Evolutionary conservation across 2,113 vertebrate genomes (phyloP).

Genomic region (Oreochromis niloticus): DNA sequence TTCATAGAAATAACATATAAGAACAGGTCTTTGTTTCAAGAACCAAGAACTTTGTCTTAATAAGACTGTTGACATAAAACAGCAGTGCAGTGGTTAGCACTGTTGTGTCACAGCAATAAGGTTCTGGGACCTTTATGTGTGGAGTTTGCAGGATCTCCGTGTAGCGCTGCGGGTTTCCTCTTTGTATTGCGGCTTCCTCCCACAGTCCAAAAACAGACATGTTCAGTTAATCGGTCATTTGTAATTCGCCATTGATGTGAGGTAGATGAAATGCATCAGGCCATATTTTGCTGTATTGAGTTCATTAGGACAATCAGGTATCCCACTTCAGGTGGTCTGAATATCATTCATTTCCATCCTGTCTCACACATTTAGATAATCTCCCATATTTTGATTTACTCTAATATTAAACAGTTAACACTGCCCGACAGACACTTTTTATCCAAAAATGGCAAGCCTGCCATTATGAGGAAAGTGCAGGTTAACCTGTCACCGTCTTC

Average conservation of each 20-base stretch:
- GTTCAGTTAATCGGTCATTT: background rate
- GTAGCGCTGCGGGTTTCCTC: background rate
- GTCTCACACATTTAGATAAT: background rate
- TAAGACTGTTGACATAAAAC: background rate
- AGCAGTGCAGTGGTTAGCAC: background rate
- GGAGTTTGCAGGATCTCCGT: background rate
- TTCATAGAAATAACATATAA: background rate
- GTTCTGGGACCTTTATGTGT: background rate
- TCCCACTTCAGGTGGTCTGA: background rate
- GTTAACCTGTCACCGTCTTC: background rate
- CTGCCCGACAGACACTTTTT: background rate
- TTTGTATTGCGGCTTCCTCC: background rate
- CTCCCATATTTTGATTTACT: background rate
- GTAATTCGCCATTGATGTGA: fast-evolving
- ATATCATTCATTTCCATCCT: background rate
- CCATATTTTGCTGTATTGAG: background rate
- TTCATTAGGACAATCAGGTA: background rate
- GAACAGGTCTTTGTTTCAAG: background rate
- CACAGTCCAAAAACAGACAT: background rate
- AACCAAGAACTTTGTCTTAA: background rate
- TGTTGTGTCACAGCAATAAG: background rate
- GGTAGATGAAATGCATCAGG: background rate
- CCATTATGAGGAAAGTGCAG: background rate
- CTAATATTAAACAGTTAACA: background rate
- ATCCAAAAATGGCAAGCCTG: background rate